Evolutionary conservation across 1,140 invertebrate species (phyloP), one percentile per base, ranked within the genome.

Genomic region (Drosophila parabipectinata): DNA sequence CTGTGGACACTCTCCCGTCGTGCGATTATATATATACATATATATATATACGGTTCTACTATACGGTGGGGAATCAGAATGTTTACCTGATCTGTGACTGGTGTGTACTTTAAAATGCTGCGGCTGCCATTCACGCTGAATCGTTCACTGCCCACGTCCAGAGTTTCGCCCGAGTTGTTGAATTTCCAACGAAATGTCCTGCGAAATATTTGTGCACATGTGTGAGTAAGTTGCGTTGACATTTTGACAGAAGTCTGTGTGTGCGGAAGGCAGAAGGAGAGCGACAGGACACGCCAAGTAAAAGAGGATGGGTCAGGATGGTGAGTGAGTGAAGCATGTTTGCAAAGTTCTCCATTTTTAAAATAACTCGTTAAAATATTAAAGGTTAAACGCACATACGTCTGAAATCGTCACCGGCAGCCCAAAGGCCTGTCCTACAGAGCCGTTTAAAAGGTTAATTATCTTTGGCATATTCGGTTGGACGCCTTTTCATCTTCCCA

Each of bases 101-200:
- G 95, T n/a, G 94, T 95, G 81, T 96, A 96, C 93, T 94, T 94
- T 51, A 96, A 93, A 73, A 95, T 93, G 81, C 94, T 95, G 50
- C 94, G 93, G 73, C 94, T 95, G 63, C 95, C 95, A 85, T 95
- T 95, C 75, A 94, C 94, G 26, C 94, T 95, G 92, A 94, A 97
- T 57, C 95, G 92, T 90, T 96, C 95, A 15, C 94, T 94, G 54
- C 95, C 94, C 51, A 97, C 95, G 91, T 97, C 96, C 50, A 96
- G 92, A 24, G 96, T 97, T 92, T 97, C 96, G 9, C 95, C 95
- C 14, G 96, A 97, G 92, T 97, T 97, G 93, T 97, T 97, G 93
- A 97, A 97, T 92, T 97, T 97, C 97, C 97, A 98, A 76, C 96
- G 95, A 93, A 98, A 98, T 80, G 94, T 95, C 62, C 93, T 93